Evolutionary conservation across 2,888 invertebrate species (phyloP), one percentile per base, ranked within the genome.

Genomic region (Eubasilissa splendida): DNA sequence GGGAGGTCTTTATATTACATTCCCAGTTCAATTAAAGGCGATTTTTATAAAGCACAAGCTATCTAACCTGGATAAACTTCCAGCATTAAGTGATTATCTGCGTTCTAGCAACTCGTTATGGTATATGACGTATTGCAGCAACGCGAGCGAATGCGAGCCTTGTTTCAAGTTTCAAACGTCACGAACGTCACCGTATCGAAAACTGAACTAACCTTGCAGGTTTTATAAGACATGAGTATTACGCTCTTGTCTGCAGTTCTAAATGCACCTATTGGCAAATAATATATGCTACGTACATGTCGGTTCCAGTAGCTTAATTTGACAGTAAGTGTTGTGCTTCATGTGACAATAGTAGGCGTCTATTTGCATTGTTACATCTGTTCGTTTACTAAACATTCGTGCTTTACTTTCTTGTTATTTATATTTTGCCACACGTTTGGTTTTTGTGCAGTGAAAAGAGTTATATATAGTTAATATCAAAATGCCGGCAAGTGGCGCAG

Each of bases 401-500:
- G 68, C 12, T 52, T 53, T 60, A 56, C 60, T 71, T 52, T 71
- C 53, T 22, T 50, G 59, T 14, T 52, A 12, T 59, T 14, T 52
- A 12, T 59, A 11, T 33, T 5, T n/a, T 31, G 31, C 56, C 22
- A 31, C 14, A 52, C 54, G 31, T 52, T 59, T 50, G 60, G 50
- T 63, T 54, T 60, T 31, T 63, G 77, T 78, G 60, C 59, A 71
- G 70, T 78, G 59, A 33, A 22, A 58, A 60, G 33, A 53, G 59
- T 60, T 71, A 33, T 56, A 14, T 58, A 56, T 58, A 11, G 63
- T 66, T 60, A 70, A 74, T 22, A 63, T 85, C 85, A 91, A 88
- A 87, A 94, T 94, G 94, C 93, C 94, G 84, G 91, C 92, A 79
- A 90, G 89, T 84, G 93, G 93, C 87, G 94, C 94, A 82, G 95